phyloP scores from a whole-genome alignment of 2,113 vertebrate species.

The Caranx ignobilis region DNA sequence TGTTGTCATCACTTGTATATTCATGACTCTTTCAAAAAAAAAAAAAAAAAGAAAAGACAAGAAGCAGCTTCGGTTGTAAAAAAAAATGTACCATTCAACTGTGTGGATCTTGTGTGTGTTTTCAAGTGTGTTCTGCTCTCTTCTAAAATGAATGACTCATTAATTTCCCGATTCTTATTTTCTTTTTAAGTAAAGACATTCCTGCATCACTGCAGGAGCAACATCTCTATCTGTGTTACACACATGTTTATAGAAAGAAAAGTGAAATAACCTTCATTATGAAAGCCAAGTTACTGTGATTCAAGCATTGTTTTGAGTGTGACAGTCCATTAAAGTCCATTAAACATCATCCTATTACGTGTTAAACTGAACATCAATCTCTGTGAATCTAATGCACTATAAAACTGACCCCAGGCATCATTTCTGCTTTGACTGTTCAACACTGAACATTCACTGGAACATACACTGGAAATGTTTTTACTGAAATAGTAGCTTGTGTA shows the following conservation, averaged over 20 bases:
- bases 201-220: background rate
- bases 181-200: background rate
- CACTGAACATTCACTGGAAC: background rate
- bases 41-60: too few species aligned
- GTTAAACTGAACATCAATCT: background rate
- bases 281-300: background rate
- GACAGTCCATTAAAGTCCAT: background rate
- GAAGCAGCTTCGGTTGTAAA: background rate
- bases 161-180: background rate
- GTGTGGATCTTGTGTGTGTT: background rate
- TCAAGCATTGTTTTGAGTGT: background rate
- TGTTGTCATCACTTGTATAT: constrained; percentile 15
- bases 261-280: background rate
- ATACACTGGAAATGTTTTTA: background rate
- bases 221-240: background rate
- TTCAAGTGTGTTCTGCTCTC: background rate
- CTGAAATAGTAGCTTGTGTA: background rate
- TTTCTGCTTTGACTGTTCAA: background rate
- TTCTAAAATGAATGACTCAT: background rate
- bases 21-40: too few species aligned
- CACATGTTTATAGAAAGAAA: background rate
- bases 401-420: background rate
- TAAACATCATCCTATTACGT: background rate
- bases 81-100: background rate
- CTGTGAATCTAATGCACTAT: background rate